Conservation (phyloP, 2,888 invertebrate genomes). For the Siphonodentalium dalli region DNA sequence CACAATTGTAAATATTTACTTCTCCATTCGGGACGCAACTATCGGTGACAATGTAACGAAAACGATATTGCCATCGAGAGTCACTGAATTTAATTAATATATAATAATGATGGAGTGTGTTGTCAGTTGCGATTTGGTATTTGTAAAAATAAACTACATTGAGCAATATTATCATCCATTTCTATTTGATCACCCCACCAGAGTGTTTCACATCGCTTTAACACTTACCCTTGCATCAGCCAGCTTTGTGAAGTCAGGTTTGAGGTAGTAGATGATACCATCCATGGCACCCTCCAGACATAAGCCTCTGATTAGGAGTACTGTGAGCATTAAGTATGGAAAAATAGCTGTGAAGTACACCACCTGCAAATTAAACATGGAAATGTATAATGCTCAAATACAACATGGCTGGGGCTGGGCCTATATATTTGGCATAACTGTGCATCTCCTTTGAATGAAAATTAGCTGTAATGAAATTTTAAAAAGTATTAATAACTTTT, state of each 20-base stretch:
- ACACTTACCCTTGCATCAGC: conserved; percentile 73
- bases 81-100: too few species aligned
- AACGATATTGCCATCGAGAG: too few species aligned
- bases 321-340: conserved; percentile 67
- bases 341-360: conserved; percentile 67
- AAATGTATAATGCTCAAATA: too few species aligned
- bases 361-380: conserved; percentile 56
- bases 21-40: too few species aligned
- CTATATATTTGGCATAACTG: too few species aligned
- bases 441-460: too few species aligned
- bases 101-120: too few species aligned
- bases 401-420: too few species aligned
- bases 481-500: too few species aligned
- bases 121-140: not conserved
- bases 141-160: not conserved
- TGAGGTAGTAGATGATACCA: conserved; percentile 81
- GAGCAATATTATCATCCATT: not conserved
- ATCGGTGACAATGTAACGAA: too few species aligned
- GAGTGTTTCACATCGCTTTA: conserved; percentile 2
- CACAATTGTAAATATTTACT: too few species aligned
- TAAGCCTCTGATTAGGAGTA: conserved; percentile 80
- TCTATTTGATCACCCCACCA: not conserved
- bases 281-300: conserved; percentile 80
- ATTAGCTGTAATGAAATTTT: too few species aligned
- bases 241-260: conserved; percentile 78